Evolutionary conservation across 2,113 vertebrate genomes (phyloP), one percentile per base, ranked within the genome.

Genomic region (Nansenia antarctica): DNA sequence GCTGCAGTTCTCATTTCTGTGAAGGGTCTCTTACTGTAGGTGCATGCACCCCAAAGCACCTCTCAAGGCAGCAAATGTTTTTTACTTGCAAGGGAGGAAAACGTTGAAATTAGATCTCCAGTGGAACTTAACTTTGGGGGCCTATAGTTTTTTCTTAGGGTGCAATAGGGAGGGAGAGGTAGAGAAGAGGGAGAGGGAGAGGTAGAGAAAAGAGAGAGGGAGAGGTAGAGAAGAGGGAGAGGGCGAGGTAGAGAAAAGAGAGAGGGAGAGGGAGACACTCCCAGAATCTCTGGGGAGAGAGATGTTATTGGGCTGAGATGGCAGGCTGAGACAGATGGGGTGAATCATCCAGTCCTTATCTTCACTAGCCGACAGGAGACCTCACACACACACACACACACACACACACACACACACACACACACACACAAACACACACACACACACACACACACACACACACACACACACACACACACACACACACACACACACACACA

Each of bases 21-120:
- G 45, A 63, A 47, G 39, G 2, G 31, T 39, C 62, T 65, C 45
- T 54, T 27, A n/a, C n/a, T n/a, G n/a, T n/a, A n/a, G n/a, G n/a
- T n/a, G n/a, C n/a, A n/a, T n/a, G 1, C 47, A 34, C 65, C 20
- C 7, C 30, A 18, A 47, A 49, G 62, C 54, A 24, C 14, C 7
- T 53, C 26, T 68, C 30, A 35, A 55, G 74, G 73, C 57, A 67
- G 37, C 57, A 64, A 55, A 61, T 49, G 2, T 72, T 39, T 39
- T 29, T 66, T 22, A 53, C 34, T 24, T 35, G 47, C 31, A 30
- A 35, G 55, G 55, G 37, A 39, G n/a, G n/a, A 35, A 37, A 49
- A 15, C 9, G 20, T 39, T 39, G 47, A 49, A 31, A 32, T 15
- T 60, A 60, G 32, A 70, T 9, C 59, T 42, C 32, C 42, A 12